Evolutionary conservation across 2,113 vertebrate species (phyloP).

Genomic region (Pseudorasbora parva): DNA sequence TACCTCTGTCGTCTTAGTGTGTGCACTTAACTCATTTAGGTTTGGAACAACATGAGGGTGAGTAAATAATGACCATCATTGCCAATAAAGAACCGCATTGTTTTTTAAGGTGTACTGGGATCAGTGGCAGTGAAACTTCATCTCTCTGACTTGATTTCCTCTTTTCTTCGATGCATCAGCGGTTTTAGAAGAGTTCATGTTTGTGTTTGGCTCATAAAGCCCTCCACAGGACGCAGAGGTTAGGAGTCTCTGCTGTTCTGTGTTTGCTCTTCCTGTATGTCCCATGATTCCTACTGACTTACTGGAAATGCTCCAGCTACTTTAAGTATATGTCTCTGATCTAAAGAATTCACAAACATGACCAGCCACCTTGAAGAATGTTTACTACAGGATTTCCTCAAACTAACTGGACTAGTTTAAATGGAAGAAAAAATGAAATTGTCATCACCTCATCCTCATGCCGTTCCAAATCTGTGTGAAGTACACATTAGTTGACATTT

Average conservation of each 20-base stretch:
- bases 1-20: too few species aligned
- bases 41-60: too few species aligned
- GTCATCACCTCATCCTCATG: not conserved
- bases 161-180: conserved; percentile 14
- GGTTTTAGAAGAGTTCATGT: not conserved
- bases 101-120: not conserved
- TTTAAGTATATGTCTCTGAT: not conserved
- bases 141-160: not conserved
- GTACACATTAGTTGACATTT: not conserved
- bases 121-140: not conserved
- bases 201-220: not conserved
- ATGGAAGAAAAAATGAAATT: not conserved
- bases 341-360: not conserved
- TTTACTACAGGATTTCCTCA: not conserved
- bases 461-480: not conserved
- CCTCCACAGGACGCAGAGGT: not conserved
- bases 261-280: not conserved
- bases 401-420: not conserved
- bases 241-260: not conserved
- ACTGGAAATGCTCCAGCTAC: not conserved
- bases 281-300: not conserved
- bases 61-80: not conserved
- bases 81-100: too few species aligned
- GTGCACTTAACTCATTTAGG: too few species aligned
- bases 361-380: not conserved